Percentiles rank a stretch among this genome's conserved stretches.
Evolutionary conservation across 2,113 vertebrate species (phyloP).

Genomic region (Passer montanus): DNA sequence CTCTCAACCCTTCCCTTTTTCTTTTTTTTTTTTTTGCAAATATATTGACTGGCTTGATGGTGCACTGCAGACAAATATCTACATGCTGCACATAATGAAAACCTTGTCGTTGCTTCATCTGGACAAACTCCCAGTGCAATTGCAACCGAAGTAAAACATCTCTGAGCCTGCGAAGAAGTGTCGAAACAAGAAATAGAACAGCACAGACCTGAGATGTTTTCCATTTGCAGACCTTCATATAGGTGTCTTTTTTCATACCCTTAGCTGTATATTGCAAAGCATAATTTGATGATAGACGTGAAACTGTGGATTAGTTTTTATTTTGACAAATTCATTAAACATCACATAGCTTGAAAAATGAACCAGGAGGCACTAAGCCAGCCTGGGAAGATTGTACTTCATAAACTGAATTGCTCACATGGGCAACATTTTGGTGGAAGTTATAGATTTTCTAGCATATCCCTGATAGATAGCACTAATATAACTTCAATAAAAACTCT

Average conservation of each 20-base stretch:
- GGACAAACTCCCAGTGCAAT: constrained; percentile 66
- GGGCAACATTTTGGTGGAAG: constrained; percentile 90
- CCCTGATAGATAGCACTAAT: constrained; percentile 98
- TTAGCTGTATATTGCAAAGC: constrained; percentile 74
- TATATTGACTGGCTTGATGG: constrained; percentile 19
- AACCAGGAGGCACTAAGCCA: constrained; percentile 79
- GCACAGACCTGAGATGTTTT: constrained; percentile 62
- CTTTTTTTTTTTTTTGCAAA: constrained; percentile 17
- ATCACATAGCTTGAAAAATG: constrained; percentile 92
- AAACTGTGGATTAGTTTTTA: constrained; percentile 83
- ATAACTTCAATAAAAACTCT: constrained; percentile 97
- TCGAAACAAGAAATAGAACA: constrained; percentile 64
- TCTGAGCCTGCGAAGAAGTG: neutral
- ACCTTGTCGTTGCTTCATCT: constrained; percentile 47
- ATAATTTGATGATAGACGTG: constrained; percentile 85
- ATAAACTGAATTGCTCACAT: constrained; percentile 91
- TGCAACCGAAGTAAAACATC: constrained; percentile 60
- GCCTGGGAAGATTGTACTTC: constrained; percentile 90
- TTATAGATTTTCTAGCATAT: constrained; percentile 97
- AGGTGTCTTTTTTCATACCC: constrained; percentile 78
- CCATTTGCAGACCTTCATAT: constrained; percentile 57
- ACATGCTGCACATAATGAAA: constrained; percentile 74
- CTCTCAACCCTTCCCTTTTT: constrained; percentile 39
- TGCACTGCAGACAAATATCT: constrained; percentile 61
- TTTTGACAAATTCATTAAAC: constrained; percentile 95